Conservation (phyloP, 2,888 invertebrate genomes). For the Pegoplata infirma region DNA sequence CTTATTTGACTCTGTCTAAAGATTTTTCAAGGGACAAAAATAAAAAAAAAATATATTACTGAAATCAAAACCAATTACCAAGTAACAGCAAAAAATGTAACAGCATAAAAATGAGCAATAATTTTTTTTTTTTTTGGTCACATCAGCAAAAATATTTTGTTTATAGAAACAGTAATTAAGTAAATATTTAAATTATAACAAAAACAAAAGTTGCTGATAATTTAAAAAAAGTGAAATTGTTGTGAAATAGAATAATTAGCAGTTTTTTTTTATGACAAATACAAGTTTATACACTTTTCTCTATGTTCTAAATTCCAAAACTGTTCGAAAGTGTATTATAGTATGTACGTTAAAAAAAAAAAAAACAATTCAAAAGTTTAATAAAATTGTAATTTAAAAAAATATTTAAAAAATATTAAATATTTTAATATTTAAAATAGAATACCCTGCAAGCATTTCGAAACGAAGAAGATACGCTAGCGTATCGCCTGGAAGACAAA, state of each 20-base stretch:
- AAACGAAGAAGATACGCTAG: no score
- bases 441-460: no score
- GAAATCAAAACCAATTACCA: conserved; percentile 44
- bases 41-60: conserved; percentile 11
- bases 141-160: conserved; percentile 1
- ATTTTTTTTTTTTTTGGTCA: background rate
- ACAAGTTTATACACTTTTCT: no score
- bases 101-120: conserved; percentile 2
- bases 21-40: background rate
- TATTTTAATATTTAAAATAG: no score
- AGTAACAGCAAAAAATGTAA: background rate
- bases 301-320: no score
- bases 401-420: no score
- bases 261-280: no score
- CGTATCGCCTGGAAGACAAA: no score
- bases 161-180: background rate
- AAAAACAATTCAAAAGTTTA: no score
- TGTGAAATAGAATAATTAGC: background rate
- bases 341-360: no score
- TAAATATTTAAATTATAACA: background rate
- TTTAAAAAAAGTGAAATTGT: background rate
- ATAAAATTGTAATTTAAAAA: no score
- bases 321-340: no score
- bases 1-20: background rate
- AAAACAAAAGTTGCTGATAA: background rate